These are phyloP conservation scores for Caranx ignobilis DNA, from an alignment of 2,113 vertebrate genomes.

Conservation along the genomic window DNA sequence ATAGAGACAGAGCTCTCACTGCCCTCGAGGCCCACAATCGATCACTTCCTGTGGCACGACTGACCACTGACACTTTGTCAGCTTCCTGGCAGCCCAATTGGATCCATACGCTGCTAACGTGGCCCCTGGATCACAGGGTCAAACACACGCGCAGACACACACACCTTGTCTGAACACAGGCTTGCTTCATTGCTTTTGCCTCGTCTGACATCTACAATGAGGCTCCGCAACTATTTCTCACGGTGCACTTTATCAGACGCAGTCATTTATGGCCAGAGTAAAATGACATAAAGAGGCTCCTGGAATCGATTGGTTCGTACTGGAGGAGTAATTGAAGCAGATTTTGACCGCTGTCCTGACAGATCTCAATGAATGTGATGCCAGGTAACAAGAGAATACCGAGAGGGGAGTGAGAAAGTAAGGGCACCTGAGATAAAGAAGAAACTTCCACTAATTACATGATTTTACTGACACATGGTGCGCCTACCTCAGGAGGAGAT, in stretches of 20 bases:
- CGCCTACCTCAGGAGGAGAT: not conserved
- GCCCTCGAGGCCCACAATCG: slow-evolving; percentile 79
- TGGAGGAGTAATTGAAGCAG: slow-evolving; percentile 43
- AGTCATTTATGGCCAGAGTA: slow-evolving; percentile 22
- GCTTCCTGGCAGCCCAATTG: slow-evolving; percentile 82
- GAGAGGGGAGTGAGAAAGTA: slow-evolving; percentile 23
- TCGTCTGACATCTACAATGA: slow-evolving; percentile 9
- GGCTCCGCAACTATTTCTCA: slow-evolving; percentile 15
- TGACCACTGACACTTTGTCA: slow-evolving; percentile 83
- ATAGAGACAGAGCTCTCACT: slow-evolving; percentile 75
- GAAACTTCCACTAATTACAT: not conserved
- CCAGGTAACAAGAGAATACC: slow-evolving; percentile 33
- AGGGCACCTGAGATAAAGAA: slow-evolving; percentile 26
- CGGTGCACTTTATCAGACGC: slow-evolving; percentile 28
- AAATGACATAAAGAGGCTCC: slow-evolving; percentile 21
- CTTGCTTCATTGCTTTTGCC: slow-evolving; percentile 22
- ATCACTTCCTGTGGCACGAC: slow-evolving; percentile 81
- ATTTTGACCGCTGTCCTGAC: slow-evolving; percentile 42
- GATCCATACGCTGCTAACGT: slow-evolving; percentile 79
- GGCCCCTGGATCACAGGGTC: slow-evolving; percentile 77
- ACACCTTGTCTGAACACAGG: slow-evolving; percentile 35
- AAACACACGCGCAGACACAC: slow-evolving; percentile 57
- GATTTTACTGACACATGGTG: slow-evolving; percentile 9
- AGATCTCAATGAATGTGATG: slow-evolving; percentile 26
- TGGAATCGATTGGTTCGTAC: slow-evolving; percentile 37